phyloP scores from a whole-genome alignment of 2,113 vertebrate genomes.

The Carlito syrichta region DNA sequence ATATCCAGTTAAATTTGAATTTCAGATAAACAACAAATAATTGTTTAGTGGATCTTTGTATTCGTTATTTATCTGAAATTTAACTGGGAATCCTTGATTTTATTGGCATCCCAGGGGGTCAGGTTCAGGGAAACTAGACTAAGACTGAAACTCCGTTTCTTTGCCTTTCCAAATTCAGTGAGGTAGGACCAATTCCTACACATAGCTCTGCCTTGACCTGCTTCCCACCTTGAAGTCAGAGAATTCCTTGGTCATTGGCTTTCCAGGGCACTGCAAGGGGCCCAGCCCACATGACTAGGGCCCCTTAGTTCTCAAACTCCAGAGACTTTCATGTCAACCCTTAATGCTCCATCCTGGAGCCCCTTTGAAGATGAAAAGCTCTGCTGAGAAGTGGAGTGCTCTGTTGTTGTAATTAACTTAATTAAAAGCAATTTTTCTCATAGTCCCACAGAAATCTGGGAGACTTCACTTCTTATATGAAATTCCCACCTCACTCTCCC shows the following conservation, averaged over 20 bases:
- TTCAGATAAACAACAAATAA: background rate
- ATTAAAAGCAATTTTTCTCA: conserved; percentile 60
- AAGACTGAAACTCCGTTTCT: background rate
- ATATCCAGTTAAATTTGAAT: background rate
- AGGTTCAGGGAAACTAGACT: background rate
- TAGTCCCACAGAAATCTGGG: background rate
- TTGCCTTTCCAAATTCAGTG: background rate
- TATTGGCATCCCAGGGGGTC: background rate
- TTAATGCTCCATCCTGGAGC: conserved; percentile 9
- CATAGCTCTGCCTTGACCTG: background rate
- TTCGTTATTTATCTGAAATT: background rate
- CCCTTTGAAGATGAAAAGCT: conserved; percentile 75
- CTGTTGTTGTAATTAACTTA: conserved; percentile 69
- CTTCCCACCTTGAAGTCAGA: background rate
- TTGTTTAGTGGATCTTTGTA: background rate
- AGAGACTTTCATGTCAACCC: conserved; percentile 40
- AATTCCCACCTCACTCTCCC: background rate
- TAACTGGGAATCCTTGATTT: background rate
- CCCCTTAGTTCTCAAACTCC: background rate
- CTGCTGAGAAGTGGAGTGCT: background rate
- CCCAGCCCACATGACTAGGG: background rate
- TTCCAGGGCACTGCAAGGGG: background rate
- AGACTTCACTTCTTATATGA: background rate
- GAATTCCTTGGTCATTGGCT: background rate
- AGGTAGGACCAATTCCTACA: background rate